phyloP scores from a whole-genome alignment of 2,888 invertebrate genomes.

The Cephus sareptanus region DNA sequence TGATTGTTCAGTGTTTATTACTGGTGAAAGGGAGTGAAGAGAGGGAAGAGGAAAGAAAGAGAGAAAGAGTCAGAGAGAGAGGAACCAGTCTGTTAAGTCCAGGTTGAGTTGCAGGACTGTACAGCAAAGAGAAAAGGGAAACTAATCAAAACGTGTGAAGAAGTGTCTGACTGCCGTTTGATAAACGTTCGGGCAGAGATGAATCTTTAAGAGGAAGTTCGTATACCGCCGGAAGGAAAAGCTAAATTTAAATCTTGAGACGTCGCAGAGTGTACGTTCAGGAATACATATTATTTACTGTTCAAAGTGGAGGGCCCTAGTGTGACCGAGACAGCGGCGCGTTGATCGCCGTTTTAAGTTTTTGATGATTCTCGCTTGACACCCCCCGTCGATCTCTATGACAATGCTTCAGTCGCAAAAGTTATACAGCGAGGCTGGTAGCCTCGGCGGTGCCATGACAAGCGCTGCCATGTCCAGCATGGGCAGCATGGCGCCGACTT shows the following conservation, averaged over 20 bases:
- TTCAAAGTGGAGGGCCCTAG: no score
- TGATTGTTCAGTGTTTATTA: no score
- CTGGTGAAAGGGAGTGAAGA: no score
- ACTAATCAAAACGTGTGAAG: neutral
- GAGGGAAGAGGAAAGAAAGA: neutral
- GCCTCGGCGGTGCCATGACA: slow-evolving; percentile 59
- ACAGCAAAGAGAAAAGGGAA: neutral
- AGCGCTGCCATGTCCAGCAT: slow-evolving; percentile 61
- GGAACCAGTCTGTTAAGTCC: neutral
- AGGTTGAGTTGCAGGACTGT: neutral
- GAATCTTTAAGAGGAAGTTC: no score
- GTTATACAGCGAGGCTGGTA: slow-evolving; percentile 60
- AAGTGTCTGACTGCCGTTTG: no score
- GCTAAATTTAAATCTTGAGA: no score
- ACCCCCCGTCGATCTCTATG: slow-evolving; percentile 47
- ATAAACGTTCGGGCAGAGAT: no score
- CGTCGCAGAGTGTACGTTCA: no score
- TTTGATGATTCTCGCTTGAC: slow-evolving; percentile 50
- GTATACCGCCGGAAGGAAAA: no score
- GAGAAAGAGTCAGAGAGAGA: neutral
- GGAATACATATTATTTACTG: no score
- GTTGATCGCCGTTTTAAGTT: slow-evolving; percentile 9
- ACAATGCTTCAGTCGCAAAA: slow-evolving; percentile 65
- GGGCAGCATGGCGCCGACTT: slow-evolving; percentile 77
- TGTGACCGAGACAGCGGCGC: slow-evolving; percentile 27